Evolutionary conservation across 2,113 vertebrate species (phyloP), one percentile per base, ranked within the genome.

Genomic region (Hyaena hyaena): DNA sequence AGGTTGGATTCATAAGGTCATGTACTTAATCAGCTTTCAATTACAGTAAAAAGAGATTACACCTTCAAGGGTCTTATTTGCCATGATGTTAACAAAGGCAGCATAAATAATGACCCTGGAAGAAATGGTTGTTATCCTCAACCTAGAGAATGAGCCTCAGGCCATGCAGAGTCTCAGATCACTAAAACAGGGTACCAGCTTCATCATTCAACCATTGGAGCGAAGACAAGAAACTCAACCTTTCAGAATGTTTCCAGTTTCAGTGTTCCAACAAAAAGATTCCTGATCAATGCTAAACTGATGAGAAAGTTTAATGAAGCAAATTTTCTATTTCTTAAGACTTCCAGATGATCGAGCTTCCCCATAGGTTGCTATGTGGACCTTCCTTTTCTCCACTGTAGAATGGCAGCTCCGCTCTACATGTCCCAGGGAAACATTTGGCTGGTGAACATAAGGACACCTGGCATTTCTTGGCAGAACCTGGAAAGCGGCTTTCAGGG

Each of bases 21-120:
- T 74, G 24, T 73, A 50, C 50, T 93, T 96, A 69, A 76, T 90
- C 81, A 96, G 21, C 53, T 96, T 80, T 96, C 90, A 93, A 90
- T 96, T 68, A 83, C 74, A 94, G 31, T 65, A 77, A 74, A 53
- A 50, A 93, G 35, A 43, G 73, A 93, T 86, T 58, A 77, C 65
- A 83, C 94, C 50, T 95, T 91, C 55, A 83, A 73, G 55, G 68
- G 58, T 53, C 50, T 83, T 71, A 4, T 58, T 65, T 58, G 87
- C 63, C 19, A 15, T 45, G 43, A 53, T 71, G 45, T 81, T 87
- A 26, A 92, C 43, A 88, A 76, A 92, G 21, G 39, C 65, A 80
- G 35, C 9, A 26, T 66, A 95, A 89, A 88, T 95, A 95, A 73
- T 48, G 55, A 87, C 81, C 1, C 0, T 66, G 0, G 17, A 76